Evolutionary conservation across 2,113 vertebrate species (phyloP).

Genomic region (Oenanthe oenanthe): DNA sequence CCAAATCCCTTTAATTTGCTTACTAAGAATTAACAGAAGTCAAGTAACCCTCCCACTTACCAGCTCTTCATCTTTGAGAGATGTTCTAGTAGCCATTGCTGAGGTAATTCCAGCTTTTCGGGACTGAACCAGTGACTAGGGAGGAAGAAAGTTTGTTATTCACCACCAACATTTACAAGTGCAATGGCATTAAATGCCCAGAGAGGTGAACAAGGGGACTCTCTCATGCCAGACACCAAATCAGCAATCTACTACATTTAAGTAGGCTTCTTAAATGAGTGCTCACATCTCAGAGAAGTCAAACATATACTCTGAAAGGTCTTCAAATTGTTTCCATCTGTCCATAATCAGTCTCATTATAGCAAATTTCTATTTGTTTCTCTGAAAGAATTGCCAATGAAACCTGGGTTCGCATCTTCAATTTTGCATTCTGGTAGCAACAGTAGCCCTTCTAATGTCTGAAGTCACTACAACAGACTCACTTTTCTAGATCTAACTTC

Average conservation of each 20-base stretch:
- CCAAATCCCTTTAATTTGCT: not conserved
- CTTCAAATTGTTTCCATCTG: not conserved
- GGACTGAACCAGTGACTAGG: conserved; percentile 94
- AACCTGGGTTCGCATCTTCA: not conserved
- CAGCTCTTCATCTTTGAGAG: conserved; percentile 97
- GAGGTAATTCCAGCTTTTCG: conserved; percentile 96
- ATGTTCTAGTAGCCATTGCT: conserved; percentile 94
- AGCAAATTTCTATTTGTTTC: not conserved
- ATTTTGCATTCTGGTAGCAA: not conserved
- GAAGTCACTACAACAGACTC: not conserved
- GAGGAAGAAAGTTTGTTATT: conserved; percentile 33
- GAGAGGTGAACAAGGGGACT: not conserved
- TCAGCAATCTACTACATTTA: not conserved
- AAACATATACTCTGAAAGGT: not conserved
- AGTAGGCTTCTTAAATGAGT: not conserved
- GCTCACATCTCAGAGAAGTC: not conserved
- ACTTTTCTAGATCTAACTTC: not conserved
- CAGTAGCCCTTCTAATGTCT: not conserved
- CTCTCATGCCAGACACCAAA: not conserved
- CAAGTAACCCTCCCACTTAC: conserved; percentile 76
- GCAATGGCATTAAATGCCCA: not conserved
- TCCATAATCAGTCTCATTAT: not conserved
- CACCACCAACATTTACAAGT: not conserved
- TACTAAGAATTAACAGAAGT: not conserved
- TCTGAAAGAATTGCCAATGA: not conserved